Base-by-base conservation (phyloP, 2,113 vertebrate species). In the Charadrius vociferus region DNA sequence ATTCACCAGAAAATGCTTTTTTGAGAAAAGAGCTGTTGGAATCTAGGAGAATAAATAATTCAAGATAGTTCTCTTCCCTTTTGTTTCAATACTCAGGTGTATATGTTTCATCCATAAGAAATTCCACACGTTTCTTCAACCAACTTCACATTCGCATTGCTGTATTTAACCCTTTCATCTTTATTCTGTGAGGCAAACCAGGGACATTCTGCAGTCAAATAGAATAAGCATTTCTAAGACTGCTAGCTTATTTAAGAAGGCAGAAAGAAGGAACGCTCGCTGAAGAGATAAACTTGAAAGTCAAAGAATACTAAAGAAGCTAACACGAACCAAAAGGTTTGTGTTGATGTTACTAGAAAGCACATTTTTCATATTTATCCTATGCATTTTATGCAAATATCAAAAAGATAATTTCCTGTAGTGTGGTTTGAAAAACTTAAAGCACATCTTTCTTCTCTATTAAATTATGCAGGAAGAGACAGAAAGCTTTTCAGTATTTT, bases 21-120 rank as follows among this genome's bases (percentile, higher is more conserved):
- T 50, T 53, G 58, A 61, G 85, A 65, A 85, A 88, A 89, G 56
- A 71, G n/a, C 39, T 65, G 50, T 53, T 87, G 49, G 50, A 96
- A 88, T 93, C 61, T 65, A 39, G 65, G 80, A 88, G 47, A 92
- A 95, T 94, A 97, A 97, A 96, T 95, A 91, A 96, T 85, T 92
- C 86, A 91, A 73, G 62, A 65, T 34, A 75, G 37, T 50, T 93
- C 52, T 90, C 29, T 87, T 91, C 72, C 52, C 81, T 92, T 93
- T 90, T 91, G 56, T 91, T 95, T 90, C 75, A 93, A 65, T 94
- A 73, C 88, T 92, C 96, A 95, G 81, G 86, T 95, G 88, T 77
- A 49, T 47, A 71, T 50, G 22, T 82, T 39, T 95, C 55, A 90
- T 82, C 90, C 47, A 73, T 61, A 95, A 92, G 59, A 94, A 95